phyloP scores from a whole-genome alignment of 2,797 vertebrate species.

The Prunella strophiata region DNA sequence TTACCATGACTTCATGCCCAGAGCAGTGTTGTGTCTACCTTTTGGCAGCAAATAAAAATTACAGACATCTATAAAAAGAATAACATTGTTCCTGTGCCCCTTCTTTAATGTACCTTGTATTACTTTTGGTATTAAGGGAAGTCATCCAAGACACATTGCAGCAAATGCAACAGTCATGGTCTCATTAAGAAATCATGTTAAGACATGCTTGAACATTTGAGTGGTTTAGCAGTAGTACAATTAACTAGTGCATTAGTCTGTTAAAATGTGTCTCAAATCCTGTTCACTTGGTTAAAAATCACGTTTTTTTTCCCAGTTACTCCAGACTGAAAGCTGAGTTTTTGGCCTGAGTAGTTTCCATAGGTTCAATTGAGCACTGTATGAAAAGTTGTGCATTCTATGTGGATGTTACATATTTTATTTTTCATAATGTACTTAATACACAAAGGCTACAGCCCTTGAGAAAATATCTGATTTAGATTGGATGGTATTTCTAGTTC shows the following conservation, averaged over 20 bases:
- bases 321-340: neutral
- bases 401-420: neutral
- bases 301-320: fast-evolving
- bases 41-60: neutral
- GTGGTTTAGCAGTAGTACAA: neutral
- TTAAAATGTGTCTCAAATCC: neutral
- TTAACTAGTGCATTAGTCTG: neutral
- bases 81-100: neutral
- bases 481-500: neutral
- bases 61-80: neutral
- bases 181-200: neutral
- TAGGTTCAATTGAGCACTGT: neutral
- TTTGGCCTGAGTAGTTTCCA: neutral
- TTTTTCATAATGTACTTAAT: neutral
- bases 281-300: neutral
- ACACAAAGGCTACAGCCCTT: neutral
- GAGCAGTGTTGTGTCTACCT: neutral
- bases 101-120: neutral
- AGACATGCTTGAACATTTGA: neutral
- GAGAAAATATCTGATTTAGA: neutral
- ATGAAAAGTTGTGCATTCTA: neutral
- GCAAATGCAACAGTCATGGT: neutral
- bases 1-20: neutral
- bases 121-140: neutral
- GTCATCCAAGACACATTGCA: neutral